Evolutionary conservation across 2,888 invertebrate genomes (phyloP), one percentile per base, ranked within the genome.

Genomic region (Drosophila barbarae): DNA sequence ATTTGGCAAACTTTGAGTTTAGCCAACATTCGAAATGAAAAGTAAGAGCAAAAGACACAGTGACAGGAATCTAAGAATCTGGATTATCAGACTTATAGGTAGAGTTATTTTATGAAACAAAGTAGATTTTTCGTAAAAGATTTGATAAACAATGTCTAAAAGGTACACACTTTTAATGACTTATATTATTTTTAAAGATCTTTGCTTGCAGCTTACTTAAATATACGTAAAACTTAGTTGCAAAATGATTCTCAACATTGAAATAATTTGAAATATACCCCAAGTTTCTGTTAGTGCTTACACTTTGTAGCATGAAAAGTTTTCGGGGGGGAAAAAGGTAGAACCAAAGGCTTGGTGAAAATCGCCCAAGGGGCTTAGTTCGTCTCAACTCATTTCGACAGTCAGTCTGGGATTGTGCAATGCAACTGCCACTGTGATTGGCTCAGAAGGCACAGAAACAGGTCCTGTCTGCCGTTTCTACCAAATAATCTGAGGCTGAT

Each of bases 1-100:
- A 15, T 74, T 59, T 52, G 78, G 69, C 69, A 82, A 78, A 82
- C 83, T 76, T 82, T 79, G 83, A 69, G 77, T 79, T 78, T 84
- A 57, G 77, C 71, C 83, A 82, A 84, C 65, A 84, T 68, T 82
- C 59, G 76, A 77, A 77, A 81, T 84, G 77, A 68, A 70, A 69
- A 69, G 46, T 41, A 12, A 35, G 44, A 23, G 36, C 32, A 4
- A 35, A n/a, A 21, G 26, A 44, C 39, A 18, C 18, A 18, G 18
- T 18, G 18, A 18, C 18, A 18, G 18, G 18, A 18, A 18, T 18
- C 18, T 5, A 15, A 28, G 13, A 47, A 18, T 21, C 12, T 8
- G 5, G n/a, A 41, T 23, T 30, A 41, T 39, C 39, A 3, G 12
- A 1, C 18, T 21, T 39, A 13, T 42, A 15, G 6, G 6, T 5